Evolutionary conservation across 2,888 invertebrate species (phyloP).

Genomic region (Clitarchus hookeri): DNA sequence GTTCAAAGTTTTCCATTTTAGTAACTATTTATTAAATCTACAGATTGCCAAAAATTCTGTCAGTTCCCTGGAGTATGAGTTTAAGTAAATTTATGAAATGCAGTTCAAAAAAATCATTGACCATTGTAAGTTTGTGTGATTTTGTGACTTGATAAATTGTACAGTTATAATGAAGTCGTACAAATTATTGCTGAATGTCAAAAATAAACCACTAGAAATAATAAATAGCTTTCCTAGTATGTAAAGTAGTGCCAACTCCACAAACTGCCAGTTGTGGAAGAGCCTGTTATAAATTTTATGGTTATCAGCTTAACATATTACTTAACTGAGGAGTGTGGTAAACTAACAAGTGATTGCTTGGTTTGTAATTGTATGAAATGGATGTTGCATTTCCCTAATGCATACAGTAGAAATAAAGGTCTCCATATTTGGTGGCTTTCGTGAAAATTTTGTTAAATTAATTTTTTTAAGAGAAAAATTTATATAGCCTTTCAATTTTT

Average conservation of each 20-base stretch:
- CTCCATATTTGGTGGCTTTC: not conserved
- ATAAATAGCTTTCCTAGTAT: not conserved
- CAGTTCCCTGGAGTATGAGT: too few relatives aligned
- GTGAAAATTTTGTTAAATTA: not conserved
- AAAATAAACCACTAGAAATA: not conserved
- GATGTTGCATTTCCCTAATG: not conserved
- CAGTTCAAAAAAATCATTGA: not conserved
- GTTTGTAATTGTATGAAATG: not conserved
- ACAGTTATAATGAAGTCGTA: not conserved
- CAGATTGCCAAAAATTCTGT: too few relatives aligned
- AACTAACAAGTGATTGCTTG: not conserved
- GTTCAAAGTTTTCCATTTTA: too few relatives aligned
- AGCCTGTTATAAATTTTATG: not conserved
- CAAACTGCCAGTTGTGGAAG: not conserved
- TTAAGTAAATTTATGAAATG: too few relatives aligned
- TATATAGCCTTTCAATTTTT: too few relatives aligned
- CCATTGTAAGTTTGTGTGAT: not conserved
- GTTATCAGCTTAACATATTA: not conserved
- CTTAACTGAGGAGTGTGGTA: not conserved
- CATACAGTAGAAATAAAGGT: not conserved
- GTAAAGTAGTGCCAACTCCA: not conserved
- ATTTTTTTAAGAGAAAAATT: too few relatives aligned
- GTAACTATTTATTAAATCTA: too few relatives aligned
- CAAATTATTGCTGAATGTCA: not conserved
- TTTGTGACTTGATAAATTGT: not conserved